phyloP scores from a whole-genome alignment of 2,888 invertebrate species.

The Petrolisthes cinctipes region DNA sequence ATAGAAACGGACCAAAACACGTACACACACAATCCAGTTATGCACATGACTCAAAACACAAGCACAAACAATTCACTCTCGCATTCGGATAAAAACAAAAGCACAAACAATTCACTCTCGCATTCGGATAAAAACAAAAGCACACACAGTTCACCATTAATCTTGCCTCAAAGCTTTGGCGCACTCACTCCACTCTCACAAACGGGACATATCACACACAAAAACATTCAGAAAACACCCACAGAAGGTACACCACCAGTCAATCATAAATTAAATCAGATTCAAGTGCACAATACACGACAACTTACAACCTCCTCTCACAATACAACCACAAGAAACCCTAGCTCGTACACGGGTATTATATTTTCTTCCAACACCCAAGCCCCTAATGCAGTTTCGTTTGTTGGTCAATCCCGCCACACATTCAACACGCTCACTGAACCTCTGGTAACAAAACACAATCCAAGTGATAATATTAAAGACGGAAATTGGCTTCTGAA shows the following conservation, averaged over 20 bases:
- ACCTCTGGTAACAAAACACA: background rate
- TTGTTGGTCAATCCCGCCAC: background rate
- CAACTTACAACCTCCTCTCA: background rate
- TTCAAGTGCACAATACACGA: background rate
- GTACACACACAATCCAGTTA: background rate
- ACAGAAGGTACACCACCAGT: background rate
- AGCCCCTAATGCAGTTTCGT: background rate
- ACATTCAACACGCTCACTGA: background rate
- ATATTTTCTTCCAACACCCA: background rate
- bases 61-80: background rate
- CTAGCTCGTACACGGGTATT: background rate
- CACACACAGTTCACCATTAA: background rate
- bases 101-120: background rate
- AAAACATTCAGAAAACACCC: background rate
- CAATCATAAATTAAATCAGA: background rate
- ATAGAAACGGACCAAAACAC: background rate
- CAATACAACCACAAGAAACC: background rate
- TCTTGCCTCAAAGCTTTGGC: background rate
- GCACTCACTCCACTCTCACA: background rate
- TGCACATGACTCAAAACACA: background rate
- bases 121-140: background rate
- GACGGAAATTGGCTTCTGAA: too few relatives aligned
- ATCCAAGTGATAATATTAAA: background rate
- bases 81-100: background rate
- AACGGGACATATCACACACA: background rate